These are phyloP conservation scores for Prionailurus bengalensis DNA, from an alignment of 2,113 vertebrate species.

Conservation along the genomic window DNA sequence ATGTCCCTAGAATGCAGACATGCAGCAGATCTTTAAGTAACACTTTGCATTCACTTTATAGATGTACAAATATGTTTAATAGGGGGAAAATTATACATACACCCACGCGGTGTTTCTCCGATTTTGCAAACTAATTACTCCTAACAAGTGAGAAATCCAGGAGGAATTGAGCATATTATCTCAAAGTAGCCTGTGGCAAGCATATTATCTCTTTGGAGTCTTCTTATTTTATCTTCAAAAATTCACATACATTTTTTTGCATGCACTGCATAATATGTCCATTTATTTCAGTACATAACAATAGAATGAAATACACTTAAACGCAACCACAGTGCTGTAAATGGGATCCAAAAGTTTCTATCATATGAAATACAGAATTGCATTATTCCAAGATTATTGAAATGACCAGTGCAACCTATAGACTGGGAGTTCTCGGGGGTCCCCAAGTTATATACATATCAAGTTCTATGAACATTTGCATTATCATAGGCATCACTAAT, in stretches of 20 bases:
- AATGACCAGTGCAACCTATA: not conserved
- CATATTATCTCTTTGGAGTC: not conserved
- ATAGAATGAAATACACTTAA: conserved; percentile 30
- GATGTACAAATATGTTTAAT: not conserved
- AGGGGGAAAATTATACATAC: not conserved
- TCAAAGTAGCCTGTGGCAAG: not conserved
- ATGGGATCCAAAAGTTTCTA: not conserved
- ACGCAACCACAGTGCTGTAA: not conserved
- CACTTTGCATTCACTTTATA: not conserved
- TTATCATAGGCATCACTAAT: not conserved
- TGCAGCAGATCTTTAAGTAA: not conserved
- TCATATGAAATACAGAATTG: not conserved
- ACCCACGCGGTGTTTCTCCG: not conserved
- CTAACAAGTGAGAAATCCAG: conserved; percentile 35
- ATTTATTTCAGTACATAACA: conserved; percentile 8
- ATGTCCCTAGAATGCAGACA: not conserved
- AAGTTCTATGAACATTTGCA: not conserved
- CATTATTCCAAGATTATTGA: not conserved
- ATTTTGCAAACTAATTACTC: conserved; percentile 50
- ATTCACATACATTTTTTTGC: not conserved
- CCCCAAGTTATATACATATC: not conserved
- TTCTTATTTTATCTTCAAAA: conserved; percentile 51
- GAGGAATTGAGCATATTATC: not conserved
- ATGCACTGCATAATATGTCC: not conserved
- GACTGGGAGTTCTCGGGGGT: not conserved